Evolutionary conservation across 1,140 invertebrate species (phyloP), one percentile per base, ranked within the genome.

Genomic region (Chironomus tepperi): DNA sequence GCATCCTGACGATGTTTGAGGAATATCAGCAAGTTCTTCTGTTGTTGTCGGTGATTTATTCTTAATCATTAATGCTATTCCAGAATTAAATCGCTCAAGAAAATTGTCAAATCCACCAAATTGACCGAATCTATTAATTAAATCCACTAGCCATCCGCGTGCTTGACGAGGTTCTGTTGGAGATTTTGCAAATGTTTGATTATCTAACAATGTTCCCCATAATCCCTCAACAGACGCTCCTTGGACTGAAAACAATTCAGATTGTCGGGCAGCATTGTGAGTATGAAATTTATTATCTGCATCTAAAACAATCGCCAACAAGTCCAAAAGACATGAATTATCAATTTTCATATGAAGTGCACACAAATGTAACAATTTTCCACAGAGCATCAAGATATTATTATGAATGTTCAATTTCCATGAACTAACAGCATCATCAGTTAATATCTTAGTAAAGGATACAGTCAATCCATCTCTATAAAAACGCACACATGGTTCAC

Each of bases 321-420:
- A 86, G 81, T 98, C 95, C 75, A 98, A 86, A 74, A 98, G 86
- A 79, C 94, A 92, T 82, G 95, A 94, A 90, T 95, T 97, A 85
- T 98, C 96, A 79, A 97, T 90, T 75, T 90, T 88, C 81, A 98
- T 86, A 83, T 96, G 96, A 19, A 91, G 83, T 75, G 96, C 94
- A 86, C 94, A 95, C 76, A 99, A 84, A 84, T 97, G 94, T 74
- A 98, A 89, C 74, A 98, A 86, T 81, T 93, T 91, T 81, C 95
- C 90, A 82, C 95, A 97, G 80, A 98, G 98, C 77, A 93, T 90
- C 79, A 95, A 89, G 78, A 98, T 98, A 84, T 93, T 97, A 83
- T 91, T 91, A 83, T 98, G 96, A 79, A 98, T 98, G 83, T 98
- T 97, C 80, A 90, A 89, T 84, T 98, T 98, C 97, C 97, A 98